Base-by-base conservation (phyloP, 2,888 invertebrate genomes). In the Abscondita cerata region DNA sequence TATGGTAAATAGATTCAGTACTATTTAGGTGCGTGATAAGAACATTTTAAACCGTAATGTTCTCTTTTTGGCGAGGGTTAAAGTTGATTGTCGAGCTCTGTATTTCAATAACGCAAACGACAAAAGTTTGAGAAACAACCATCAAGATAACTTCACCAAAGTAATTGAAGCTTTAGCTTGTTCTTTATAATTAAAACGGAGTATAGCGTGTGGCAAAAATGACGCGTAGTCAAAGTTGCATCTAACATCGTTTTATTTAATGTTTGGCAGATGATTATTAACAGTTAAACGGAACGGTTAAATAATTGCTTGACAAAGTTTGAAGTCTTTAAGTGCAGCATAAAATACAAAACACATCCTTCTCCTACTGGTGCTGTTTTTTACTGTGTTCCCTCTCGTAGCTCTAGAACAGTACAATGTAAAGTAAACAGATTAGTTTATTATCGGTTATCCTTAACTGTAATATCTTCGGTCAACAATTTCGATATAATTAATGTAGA, bases 401-500 rank as follows among this genome's bases (percentile, higher is more conserved):
- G 52, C 52, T 64, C 63, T 52, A 59, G 59, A 56, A 60, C 73
- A 69, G 68, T 71, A 71, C 73, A 73, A 74, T 76, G 75, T 74
- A 73, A 75, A 75, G 76, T 75, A 76, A 76, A 76, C 75, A 76
- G 76, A 76, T 76, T 77, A 77, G 75, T 75, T 73, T 72, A 76
- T 76, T 73, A 76, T 75, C 74, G 71, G 71, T 75, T 75, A 74
- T 73, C 71, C 71, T 73, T 72, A 66, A 70, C 73, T 73, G 72
- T 76, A 77, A 76, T 76, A 74, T 75, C 74, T 75, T 74, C 72
- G 77, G 77, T 77, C 77, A 77, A 76, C 75, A 77, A 70, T 75
- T 75, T 72, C 73, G 70, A 74, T 73, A 75, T 75, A 75, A 76
- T 76, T 76, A 76, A 76, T 75, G 74, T 72, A 61, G 72, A 74